Base-by-base conservation (phyloP, 2,888 invertebrate species). In the Macropis europaea region DNA sequence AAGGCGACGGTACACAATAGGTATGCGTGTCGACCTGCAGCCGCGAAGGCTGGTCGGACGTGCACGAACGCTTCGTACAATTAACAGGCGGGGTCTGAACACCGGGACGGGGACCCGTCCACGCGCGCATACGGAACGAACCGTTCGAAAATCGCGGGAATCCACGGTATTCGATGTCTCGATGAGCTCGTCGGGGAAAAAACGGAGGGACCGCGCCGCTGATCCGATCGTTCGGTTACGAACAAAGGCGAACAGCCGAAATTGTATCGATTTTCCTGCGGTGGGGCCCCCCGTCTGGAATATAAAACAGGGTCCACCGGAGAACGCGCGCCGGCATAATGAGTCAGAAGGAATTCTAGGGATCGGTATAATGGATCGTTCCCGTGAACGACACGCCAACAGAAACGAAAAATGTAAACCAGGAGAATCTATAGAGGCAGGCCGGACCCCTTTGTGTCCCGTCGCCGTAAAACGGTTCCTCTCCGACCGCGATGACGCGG, bases 21-120 rank as follows among this genome's bases (percentile, higher is more conserved):
- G 76, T 76, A 76, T 82, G 72, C 78, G 60, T 76, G 71, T 64
- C 73, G 54, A 77, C 66, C 71, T 69, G 81, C 75, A 71, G 48
- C 42, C 50, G 61, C 47, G 79, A 76, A 76, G 73, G 70, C 62
- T 66, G 69, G 52, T 64, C 70, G 60, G 71, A 67, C 76, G 77
- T 74, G 74, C 77, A 76, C 79, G 77, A 77, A 82, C 79, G 75
- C 60, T 71, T 82, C 73, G 79, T 68, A 76, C 82, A 81, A 83
- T 84, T 81, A 82, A 72, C 74, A 73, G 59, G 73, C 73, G 67
- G 76, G 76, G 76, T 69, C 76, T 75, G 76, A 81, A 79, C 81
- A 77, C 72, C 74, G 73, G 76, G 71, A 13, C 80, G 59, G 76
- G 63, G n/a, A 62, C 43, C 32, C 54, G 52, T 17, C 73, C 63